A percentile compares a stretch with the other conserved stretches of the same genome.
Conservation (phyloP, 2,797 vertebrate species). For the Allobates femoralis region DNA sequence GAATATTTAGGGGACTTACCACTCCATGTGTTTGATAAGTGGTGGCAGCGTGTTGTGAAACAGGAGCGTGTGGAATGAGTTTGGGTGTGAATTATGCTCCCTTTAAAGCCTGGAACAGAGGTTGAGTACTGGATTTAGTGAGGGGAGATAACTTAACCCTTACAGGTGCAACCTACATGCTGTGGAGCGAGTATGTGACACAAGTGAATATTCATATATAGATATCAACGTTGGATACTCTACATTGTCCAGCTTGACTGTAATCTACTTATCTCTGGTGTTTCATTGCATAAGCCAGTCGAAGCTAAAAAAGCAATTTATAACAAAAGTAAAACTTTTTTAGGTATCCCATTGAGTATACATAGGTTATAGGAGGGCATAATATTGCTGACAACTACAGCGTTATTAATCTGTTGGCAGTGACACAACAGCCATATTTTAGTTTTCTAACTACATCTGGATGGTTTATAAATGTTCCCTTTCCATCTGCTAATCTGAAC, state of each 20-base stretch:
- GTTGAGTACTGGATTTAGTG: too few species aligned
- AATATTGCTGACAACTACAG: not conserved
- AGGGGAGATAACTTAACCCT: too few species aligned
- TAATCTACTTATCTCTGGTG: not conserved
- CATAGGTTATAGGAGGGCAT: not conserved
- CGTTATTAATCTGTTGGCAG: not conserved
- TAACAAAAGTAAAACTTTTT: not conserved
- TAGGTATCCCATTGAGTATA: not conserved
- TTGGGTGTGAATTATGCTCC: too few species aligned
- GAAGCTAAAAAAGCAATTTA: not conserved
- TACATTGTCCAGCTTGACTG: not conserved
- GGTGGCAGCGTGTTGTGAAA: too few species aligned
- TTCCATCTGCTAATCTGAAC: slow-evolving; percentile 22
- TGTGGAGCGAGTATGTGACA: too few species aligned
- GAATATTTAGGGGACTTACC: too few species aligned
- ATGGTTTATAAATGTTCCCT: slow-evolving; percentile 21
- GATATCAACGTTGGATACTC: not conserved
- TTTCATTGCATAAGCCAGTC: not conserved
- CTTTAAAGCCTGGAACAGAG: too few species aligned
- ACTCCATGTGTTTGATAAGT: too few species aligned
- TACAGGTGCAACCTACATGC: too few species aligned
- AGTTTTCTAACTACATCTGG: slow-evolving; percentile 36
- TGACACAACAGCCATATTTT: slow-evolving; percentile 12
- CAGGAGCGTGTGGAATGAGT: too few species aligned
- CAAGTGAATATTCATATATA: too few species aligned